Conservation (phyloP, 1,140 invertebrate genomes). For the Drosophila pachea region DNA sequence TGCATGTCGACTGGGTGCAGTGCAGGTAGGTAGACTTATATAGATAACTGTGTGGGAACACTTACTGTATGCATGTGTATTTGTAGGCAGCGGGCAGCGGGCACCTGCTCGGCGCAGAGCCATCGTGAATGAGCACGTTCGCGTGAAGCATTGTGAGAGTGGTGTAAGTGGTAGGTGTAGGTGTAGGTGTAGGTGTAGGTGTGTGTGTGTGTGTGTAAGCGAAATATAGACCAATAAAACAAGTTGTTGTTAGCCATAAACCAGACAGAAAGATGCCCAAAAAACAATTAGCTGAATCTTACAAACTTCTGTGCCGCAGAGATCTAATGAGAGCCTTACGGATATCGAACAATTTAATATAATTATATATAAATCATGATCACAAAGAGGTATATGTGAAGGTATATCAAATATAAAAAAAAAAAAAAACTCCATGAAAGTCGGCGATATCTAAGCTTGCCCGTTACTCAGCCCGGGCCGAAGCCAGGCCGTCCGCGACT, state of each 20-base stretch:
- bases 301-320: conserved; percentile 18
- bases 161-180: conserved; percentile 5
- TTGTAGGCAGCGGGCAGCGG: conserved; percentile 82
- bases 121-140: conserved; percentile 72
- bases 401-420: not conserved
- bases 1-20: too few relatives aligned
- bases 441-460: too few relatives aligned
- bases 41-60: conserved; percentile 61
- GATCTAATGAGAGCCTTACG: not conserved
- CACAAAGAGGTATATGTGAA: too few relatives aligned
- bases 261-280: conserved; percentile 13
- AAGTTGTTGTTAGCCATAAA: conserved; percentile 67
- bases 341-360: too few relatives aligned
- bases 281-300: conserved; percentile 19
- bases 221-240: conserved; percentile 69
- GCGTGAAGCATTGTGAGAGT: conserved; percentile 36
- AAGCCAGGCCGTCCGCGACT: not conserved
- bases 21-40: conserved; percentile 6
- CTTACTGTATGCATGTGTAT: conserved; percentile 85
- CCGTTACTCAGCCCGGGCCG: not conserved
- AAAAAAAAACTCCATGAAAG: not conserved
- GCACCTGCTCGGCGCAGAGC: conserved; percentile 79
- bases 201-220: conserved; percentile 30
- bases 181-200: conserved; percentile 10
- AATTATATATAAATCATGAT: too few relatives aligned